These are phyloP conservation scores for Phrynocephalus guinanensis DNA, from an alignment of 2,797 vertebrate genomes.

Conservation along the genomic window DNA sequence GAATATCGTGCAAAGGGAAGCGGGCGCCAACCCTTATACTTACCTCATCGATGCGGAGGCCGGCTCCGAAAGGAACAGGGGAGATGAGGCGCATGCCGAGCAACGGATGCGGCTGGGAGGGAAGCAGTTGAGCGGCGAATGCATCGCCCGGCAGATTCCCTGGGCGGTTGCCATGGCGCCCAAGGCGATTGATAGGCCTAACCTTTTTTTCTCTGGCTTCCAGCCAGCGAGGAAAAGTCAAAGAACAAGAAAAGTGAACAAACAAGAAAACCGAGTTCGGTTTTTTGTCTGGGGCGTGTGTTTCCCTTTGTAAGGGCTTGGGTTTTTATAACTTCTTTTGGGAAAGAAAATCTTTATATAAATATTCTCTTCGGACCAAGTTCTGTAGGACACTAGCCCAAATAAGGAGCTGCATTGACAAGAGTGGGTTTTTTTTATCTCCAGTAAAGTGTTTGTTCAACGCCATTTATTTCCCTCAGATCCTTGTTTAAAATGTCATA, in stretches of 20 bases:
- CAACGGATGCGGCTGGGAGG: not conserved
- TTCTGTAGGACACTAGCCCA: no score
- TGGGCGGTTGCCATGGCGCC: not conserved
- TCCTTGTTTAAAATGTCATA: not conserved
- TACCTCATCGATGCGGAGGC: not conserved
- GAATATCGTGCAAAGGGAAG: not conserved
- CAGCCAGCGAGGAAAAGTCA: not conserved
- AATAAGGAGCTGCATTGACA: no score
- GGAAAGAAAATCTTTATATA: no score
- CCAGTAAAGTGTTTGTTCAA: not conserved
- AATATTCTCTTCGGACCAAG: no score
- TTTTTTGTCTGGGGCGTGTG: no score
- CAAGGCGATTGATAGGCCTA: not conserved
- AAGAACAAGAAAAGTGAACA: no score
- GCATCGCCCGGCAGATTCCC: not conserved
- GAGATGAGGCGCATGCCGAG: not conserved
- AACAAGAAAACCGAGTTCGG: no score
- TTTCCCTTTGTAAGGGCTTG: no score
- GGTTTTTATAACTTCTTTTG: no score
- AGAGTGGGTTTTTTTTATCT: not conserved
- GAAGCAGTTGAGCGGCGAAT: rapidly evolving
- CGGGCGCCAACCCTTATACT: no score
- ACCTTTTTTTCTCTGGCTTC: no score
- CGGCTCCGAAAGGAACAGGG: not conserved
- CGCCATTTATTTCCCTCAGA: not conserved